Evolutionary conservation across 2,888 invertebrate species (phyloP).

Genomic region (Alviniconcha strummeri): DNA sequence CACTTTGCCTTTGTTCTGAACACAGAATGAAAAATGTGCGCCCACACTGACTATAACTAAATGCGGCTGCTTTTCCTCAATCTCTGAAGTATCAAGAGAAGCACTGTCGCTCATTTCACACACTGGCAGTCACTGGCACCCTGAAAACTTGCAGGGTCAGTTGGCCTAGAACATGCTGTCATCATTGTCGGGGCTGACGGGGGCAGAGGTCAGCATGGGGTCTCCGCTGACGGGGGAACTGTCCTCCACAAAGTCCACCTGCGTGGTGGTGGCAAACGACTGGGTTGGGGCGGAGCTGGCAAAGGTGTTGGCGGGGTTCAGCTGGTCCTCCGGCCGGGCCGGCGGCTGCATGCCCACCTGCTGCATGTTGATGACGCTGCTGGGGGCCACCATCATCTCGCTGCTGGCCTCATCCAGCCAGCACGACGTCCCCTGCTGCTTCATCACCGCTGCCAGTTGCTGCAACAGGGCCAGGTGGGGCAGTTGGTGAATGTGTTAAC

Average conservation of each 20-base stretch:
- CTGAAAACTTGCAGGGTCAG: too few species aligned
- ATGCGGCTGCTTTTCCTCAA: too few species aligned
- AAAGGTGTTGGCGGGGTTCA: slow-evolving; percentile 34
- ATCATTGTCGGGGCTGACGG: slow-evolving; percentile 54
- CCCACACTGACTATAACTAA: too few species aligned
- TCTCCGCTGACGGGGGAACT: slow-evolving; percentile 63
- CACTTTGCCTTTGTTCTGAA: too few species aligned
- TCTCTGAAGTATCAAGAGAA: too few species aligned
- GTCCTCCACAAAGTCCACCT: slow-evolving; percentile 51
- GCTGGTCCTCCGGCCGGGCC: not conserved
- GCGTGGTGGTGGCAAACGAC: not conserved
- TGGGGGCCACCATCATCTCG: slow-evolving; percentile 29
- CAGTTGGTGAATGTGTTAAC: too few species aligned
- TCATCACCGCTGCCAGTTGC: slow-evolving; percentile 66
- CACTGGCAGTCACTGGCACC: too few species aligned
- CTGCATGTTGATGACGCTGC: slow-evolving; percentile 34
- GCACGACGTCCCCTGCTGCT: slow-evolving; percentile 54
- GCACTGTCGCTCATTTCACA: too few species aligned
- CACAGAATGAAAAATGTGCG: too few species aligned
- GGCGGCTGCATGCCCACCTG: not conserved
- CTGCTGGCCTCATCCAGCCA: slow-evolving; percentile 48
- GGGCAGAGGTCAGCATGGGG: slow-evolving; percentile 64
- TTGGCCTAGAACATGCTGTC: slow-evolving; percentile 14
- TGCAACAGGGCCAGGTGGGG: slow-evolving; percentile 37
- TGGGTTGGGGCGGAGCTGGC: slow-evolving; percentile 13